phyloP scores from a whole-genome alignment of 2,888 invertebrate species.

The Sarcophaga carnaria region DNA sequence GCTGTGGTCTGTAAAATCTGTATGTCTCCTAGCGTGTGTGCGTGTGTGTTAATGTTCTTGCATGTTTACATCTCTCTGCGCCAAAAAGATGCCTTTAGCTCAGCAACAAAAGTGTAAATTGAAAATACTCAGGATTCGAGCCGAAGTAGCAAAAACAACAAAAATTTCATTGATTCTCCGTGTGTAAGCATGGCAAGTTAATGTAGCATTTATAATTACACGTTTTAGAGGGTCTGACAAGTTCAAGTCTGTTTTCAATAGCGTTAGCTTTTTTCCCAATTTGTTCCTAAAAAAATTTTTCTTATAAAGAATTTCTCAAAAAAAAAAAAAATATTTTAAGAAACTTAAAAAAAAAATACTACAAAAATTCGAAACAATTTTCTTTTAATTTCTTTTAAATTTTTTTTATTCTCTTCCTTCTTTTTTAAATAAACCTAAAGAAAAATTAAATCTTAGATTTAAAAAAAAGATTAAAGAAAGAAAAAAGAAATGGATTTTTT shows the following conservation, averaged over 20 bases:
- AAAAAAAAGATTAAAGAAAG: too few species aligned
- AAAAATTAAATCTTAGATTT: too few species aligned
- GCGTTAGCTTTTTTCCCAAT: too few species aligned
- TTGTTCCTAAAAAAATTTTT: too few species aligned
- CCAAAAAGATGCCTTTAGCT: background rate
- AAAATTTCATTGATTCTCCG: background rate
- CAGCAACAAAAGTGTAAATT: background rate
- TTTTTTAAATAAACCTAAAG: too few species aligned
- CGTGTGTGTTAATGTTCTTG: background rate
- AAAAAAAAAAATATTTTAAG: background rate
- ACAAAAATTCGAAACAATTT: background rate
- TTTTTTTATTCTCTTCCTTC: too few species aligned
- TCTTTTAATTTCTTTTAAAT: background rate
- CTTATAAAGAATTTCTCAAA: too few species aligned
- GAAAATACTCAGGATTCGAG: background rate
- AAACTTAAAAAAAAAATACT: background rate
- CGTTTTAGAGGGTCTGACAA: too few species aligned
- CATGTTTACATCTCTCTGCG: conserved; percentile 4
- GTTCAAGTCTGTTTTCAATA: too few species aligned
- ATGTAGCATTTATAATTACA: too few species aligned
- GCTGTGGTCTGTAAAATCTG: background rate
- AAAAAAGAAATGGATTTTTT: background rate
- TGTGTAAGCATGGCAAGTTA: too few species aligned
- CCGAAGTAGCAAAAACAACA: background rate
- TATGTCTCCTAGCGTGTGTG: conserved; percentile 7